These are phyloP conservation scores for Blastobasis lacticolella DNA, from an alignment of 2,888 invertebrate genomes.

Conservation along the genomic window DNA sequence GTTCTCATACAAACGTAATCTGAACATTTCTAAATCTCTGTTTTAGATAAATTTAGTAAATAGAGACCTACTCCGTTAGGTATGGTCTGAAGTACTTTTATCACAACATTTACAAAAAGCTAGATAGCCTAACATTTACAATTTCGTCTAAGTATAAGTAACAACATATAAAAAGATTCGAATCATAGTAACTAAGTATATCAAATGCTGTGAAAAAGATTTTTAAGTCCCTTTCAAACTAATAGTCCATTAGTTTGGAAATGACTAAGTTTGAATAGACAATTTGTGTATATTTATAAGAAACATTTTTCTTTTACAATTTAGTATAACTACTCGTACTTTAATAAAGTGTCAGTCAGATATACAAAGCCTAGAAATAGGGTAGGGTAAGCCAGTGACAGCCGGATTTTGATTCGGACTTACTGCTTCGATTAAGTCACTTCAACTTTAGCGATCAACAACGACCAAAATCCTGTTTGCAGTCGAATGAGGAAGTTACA, in stretches of 20 bases:
- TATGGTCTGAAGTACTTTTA: constrained; percentile 17
- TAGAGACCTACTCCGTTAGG: not conserved
- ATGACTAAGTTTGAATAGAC: too few species aligned
- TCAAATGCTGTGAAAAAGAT: constrained; percentile 22
- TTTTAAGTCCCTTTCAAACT: constrained; percentile 30
- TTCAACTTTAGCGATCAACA: too few species aligned
- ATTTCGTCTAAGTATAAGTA: constrained; percentile 31
- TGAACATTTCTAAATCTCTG: too few species aligned
- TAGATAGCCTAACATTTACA: constrained; percentile 35
- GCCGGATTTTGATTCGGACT: too few species aligned
- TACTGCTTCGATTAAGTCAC: too few species aligned
- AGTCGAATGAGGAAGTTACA: too few species aligned
- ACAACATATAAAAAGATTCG: constrained; percentile 53
- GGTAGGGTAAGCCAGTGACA: not conserved
- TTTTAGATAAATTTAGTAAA: too few species aligned
- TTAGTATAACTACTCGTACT: constrained; percentile 9
- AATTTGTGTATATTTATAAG: too few species aligned
- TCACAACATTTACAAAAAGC: constrained; percentile 48
- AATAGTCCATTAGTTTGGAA: too few species aligned
- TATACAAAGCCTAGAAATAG: constrained; percentile 29
- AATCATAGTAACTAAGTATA: constrained; percentile 41
- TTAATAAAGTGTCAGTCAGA: constrained; percentile 29
- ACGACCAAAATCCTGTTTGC: too few species aligned
- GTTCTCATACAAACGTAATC: too few species aligned
- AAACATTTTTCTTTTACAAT: constrained; percentile 5